Evolutionary conservation across 2,797 vertebrate species (phyloP).

Genomic region (Etheostoma nigrum): DNA sequence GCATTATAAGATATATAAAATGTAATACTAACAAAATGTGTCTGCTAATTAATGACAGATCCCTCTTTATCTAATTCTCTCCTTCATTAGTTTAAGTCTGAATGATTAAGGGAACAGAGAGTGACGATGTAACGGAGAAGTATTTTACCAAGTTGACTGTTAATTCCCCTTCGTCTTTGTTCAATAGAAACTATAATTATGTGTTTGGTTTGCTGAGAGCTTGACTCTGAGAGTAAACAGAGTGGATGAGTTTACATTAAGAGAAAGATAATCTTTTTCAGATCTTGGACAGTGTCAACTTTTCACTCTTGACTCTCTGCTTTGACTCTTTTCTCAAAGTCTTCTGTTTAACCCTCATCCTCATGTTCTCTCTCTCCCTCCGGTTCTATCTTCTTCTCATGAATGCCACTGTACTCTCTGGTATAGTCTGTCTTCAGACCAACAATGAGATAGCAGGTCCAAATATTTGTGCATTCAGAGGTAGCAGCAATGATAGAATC

Average conservation of each 20-base stretch:
- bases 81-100: constrained; percentile 46
- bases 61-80: constrained; percentile 47
- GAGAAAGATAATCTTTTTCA: constrained; percentile 26
- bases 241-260: constrained; percentile 16
- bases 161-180: constrained; percentile 42
- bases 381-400: constrained; percentile 19
- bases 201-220: constrained; percentile 45
- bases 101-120: constrained; percentile 47
- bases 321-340: constrained; percentile 7
- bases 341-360: not conserved
- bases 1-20: constrained; percentile 40
- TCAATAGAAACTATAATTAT: constrained; percentile 50
- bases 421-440: constrained; percentile 22
- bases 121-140: constrained; percentile 44
- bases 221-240: constrained; percentile 27
- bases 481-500: constrained; percentile 41
- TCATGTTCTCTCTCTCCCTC: constrained; percentile 12
- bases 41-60: constrained; percentile 57
- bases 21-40: constrained; percentile 53
- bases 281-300: constrained; percentile 30
- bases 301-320: not conserved
- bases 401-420: constrained; percentile 20
- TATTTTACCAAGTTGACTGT: constrained; percentile 44
- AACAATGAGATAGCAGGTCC: constrained; percentile 27
- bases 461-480: constrained; percentile 41